Evolutionary conservation across 2,797 vertebrate genomes (phyloP).

Genomic region (Trematomus bernacchii): DNA sequence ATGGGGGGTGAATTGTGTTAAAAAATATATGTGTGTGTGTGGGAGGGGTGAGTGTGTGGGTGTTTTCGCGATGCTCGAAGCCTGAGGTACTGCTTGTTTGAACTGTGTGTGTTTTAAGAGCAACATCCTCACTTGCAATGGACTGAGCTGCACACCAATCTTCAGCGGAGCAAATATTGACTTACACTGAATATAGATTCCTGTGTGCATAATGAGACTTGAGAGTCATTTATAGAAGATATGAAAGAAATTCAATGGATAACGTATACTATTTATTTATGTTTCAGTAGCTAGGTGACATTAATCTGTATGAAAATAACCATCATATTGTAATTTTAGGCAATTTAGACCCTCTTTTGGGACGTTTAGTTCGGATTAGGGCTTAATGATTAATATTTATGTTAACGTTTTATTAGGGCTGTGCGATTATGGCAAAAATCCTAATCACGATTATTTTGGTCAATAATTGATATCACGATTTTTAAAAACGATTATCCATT

Average conservation of each 20-base stretch:
- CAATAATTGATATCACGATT: too few relatives aligned
- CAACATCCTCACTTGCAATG: slow-evolving; percentile 29
- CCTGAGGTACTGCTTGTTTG: slow-evolving; percentile 46
- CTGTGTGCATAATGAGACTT: slow-evolving; percentile 8
- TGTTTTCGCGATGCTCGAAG: slow-evolving; percentile 38
- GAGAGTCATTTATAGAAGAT: slow-evolving; percentile 21
- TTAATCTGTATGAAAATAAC: not conserved
- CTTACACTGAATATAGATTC: slow-evolving; percentile 26
- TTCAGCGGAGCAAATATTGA: slow-evolving; percentile 23
- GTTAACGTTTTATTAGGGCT: too few relatives aligned
- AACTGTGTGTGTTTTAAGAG: slow-evolving; percentile 54
- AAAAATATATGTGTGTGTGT: slow-evolving; percentile 22
- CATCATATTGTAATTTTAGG: not conserved
- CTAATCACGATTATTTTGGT: too few relatives aligned
- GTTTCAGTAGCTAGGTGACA: too few relatives aligned
- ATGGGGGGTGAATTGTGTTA: slow-evolving; percentile 51
- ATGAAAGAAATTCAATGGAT: not conserved
- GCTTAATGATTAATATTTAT: too few relatives aligned
- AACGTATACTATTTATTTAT: too few relatives aligned
- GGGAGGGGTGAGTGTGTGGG: slow-evolving; percentile 36
- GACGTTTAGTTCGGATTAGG: not conserved
- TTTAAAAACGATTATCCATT: too few relatives aligned
- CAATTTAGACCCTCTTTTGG: not conserved
- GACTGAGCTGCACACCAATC: slow-evolving; percentile 53
- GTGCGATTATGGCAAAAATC: too few relatives aligned